Evolutionary conservation across 1,140 invertebrate genomes (phyloP).

Genomic region (Oryctes rhinoceros): DNA sequence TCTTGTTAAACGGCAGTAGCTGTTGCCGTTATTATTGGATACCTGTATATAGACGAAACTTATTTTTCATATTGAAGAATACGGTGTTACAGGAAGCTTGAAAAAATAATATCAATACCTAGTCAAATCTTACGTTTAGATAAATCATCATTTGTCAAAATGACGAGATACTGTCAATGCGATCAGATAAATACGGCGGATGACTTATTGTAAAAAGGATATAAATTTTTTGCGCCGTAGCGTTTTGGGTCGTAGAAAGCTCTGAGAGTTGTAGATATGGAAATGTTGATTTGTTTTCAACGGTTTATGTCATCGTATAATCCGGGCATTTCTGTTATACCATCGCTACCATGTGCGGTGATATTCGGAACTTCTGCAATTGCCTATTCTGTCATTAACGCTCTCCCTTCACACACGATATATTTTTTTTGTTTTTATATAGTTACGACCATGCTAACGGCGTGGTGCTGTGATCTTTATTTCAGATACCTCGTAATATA

Average conservation of each 20-base stretch:
- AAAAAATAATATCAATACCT: neutral
- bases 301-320: constrained; percentile 31
- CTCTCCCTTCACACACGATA: neutral
- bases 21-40: too few species aligned
- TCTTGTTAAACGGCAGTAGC: too few species aligned
- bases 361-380: constrained; percentile 1
- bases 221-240: constrained; percentile 6
- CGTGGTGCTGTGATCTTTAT: too few species aligned
- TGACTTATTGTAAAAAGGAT: constrained; percentile 35
- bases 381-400: constrained; percentile 33
- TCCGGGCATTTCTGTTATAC: constrained; percentile 6
- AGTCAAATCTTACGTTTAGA: neutral
- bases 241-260: neutral
- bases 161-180: constrained; percentile 26
- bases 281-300: constrained; percentile 32
- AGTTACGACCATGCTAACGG: too few species aligned
- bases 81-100: neutral
- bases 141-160: constrained; percentile 32
- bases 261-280: constrained; percentile 3
- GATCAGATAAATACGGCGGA: constrained; percentile 22
- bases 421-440: too few species aligned
- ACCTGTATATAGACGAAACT: too few species aligned
- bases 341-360: neutral
- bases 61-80: too few species aligned
- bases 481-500: too few species aligned